Evolutionary conservation across 2,797 vertebrate species (phyloP).

Genomic region (Syngnathus rostellatus): DNA sequence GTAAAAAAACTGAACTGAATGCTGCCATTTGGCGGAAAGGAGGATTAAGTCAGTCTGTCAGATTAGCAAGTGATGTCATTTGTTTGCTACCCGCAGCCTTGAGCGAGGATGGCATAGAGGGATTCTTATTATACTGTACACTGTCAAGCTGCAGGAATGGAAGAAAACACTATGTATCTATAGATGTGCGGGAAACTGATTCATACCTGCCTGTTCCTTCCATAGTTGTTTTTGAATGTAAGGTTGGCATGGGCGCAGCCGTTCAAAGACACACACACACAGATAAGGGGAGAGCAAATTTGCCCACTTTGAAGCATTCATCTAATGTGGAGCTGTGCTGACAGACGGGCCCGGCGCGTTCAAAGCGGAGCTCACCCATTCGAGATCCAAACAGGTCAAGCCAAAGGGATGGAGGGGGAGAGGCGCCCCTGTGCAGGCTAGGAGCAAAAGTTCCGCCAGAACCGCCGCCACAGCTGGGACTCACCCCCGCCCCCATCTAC

Average conservation of each 20-base stretch:
- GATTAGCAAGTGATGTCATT: not conserved
- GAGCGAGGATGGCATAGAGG: not conserved
- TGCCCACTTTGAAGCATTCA: slow-evolving; percentile 68
- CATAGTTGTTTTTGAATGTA: slow-evolving; percentile 28
- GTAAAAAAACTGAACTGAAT: not conserved
- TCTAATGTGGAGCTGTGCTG: slow-evolving; percentile 65
- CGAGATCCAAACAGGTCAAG: slow-evolving; percentile 75
- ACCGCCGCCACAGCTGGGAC: slow-evolving; percentile 71
- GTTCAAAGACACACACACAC: slow-evolving; percentile 21
- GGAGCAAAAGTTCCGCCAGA: slow-evolving; percentile 66
- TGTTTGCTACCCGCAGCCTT: not conserved
- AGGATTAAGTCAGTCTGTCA: not conserved
- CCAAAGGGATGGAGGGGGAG: slow-evolving; percentile 54
- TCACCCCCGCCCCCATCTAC: slow-evolving; percentile 22
- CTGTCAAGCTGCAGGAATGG: not conserved
- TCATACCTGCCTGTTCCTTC: slow-evolving; percentile 19
- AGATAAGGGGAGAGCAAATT: slow-evolving; percentile 55
- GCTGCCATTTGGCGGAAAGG: not conserved
- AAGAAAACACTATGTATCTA: not conserved
- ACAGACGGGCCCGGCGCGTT: slow-evolving; percentile 76
- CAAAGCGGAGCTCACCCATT: slow-evolving; percentile 68
- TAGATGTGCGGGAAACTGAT: slow-evolving; percentile 21
- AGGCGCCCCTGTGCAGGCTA: slow-evolving; percentile 55
- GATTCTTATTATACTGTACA: not conserved
- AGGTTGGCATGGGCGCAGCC: slow-evolving; percentile 20